A percentile compares a stretch with the other conserved stretches of the same genome.
phyloP scores from a whole-genome alignment of 2,888 invertebrate genomes.

The Acleris literana region DNA sequence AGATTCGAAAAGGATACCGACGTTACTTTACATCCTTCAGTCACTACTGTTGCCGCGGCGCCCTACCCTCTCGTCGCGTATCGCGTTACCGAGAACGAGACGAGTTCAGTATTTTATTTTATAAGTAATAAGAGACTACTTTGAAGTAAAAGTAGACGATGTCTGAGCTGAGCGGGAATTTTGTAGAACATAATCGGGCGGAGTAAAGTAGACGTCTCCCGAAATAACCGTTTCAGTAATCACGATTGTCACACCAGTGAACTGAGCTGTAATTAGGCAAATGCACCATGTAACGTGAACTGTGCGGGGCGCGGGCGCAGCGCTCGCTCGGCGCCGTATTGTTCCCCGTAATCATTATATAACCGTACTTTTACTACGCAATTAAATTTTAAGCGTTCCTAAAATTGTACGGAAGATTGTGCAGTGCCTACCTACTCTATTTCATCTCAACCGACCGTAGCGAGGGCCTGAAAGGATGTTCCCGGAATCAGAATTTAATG shows the following conservation, averaged over 20 bases:
- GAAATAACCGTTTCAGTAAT: slow-evolving; percentile 72
- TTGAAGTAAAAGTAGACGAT: slow-evolving; percentile 50
- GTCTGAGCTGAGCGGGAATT: slow-evolving; percentile 49
- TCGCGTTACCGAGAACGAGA: slow-evolving; percentile 49
- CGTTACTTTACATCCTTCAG: slow-evolving; percentile 49
- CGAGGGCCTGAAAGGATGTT: slow-evolving; percentile 59
- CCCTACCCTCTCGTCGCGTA: slow-evolving; percentile 46
- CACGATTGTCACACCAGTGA: slow-evolving; percentile 75
- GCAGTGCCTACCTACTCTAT: slow-evolving; percentile 59
- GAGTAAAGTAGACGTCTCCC: slow-evolving; percentile 58
- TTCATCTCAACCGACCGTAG: slow-evolving; percentile 68
- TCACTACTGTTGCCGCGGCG: slow-evolving; percentile 53
- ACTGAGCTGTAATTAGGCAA: slow-evolving; percentile 77
- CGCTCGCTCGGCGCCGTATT: slow-evolving; percentile 60
- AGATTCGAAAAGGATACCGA: slow-evolving; percentile 63
- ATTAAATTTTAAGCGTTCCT: slow-evolving; percentile 81
- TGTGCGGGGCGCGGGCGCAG: slow-evolving; percentile 48
- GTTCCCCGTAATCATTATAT: slow-evolving; percentile 79
- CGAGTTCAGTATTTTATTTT: slow-evolving; percentile 53
- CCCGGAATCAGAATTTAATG: slow-evolving; percentile 58
- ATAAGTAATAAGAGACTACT: slow-evolving; percentile 53
- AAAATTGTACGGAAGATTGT: slow-evolving; percentile 72
- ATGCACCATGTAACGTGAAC: slow-evolving; percentile 76
- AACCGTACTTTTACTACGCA: slow-evolving; percentile 80
- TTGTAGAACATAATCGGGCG: slow-evolving; percentile 54